phyloP scores from a whole-genome alignment of 1,140 invertebrate genomes.

The Caenorhabditis briggsae region DNA sequence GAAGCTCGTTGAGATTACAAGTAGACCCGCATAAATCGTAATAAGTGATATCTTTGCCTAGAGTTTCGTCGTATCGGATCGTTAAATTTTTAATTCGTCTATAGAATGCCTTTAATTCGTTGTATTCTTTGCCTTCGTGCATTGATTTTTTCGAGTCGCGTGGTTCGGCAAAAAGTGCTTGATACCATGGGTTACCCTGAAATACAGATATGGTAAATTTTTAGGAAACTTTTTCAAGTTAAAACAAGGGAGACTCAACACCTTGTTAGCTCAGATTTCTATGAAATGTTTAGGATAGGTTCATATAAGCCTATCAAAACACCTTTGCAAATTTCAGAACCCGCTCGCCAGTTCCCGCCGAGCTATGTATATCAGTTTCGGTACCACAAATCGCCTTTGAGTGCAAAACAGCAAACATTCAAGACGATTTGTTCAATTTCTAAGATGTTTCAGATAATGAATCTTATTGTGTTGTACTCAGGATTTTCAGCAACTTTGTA shows the following conservation, averaged over 20 bases:
- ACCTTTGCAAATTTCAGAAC: no score
- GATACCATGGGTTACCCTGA: constrained; percentile 25
- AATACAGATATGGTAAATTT: neutral
- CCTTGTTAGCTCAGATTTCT: neutral
- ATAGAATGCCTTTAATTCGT: constrained; percentile 28
- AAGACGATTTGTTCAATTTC: no score
- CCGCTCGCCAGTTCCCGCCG: no score
- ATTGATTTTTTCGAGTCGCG: neutral
- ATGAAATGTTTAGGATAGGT: no score
- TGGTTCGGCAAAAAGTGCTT: constrained; percentile 25
- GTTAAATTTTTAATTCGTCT: neutral
- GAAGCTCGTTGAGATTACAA: constrained; percentile 32
- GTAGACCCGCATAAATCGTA: constrained; percentile 36
- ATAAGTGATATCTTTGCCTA: constrained; percentile 30
- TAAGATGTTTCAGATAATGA: no score
- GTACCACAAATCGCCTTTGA: no score
- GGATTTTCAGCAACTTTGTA: no score
- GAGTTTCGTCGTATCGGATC: constrained; percentile 7
- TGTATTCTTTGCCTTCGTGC: constrained; percentile 10
- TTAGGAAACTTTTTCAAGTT: no score
- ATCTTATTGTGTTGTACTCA: no score
- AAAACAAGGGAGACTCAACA: no score
- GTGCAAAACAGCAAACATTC: no score
- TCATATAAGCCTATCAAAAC: no score
- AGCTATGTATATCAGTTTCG: neutral